These are phyloP conservation scores for Pteria penguin DNA, from an alignment of 2,888 invertebrate genomes.

Conservation along the genomic window DNA sequence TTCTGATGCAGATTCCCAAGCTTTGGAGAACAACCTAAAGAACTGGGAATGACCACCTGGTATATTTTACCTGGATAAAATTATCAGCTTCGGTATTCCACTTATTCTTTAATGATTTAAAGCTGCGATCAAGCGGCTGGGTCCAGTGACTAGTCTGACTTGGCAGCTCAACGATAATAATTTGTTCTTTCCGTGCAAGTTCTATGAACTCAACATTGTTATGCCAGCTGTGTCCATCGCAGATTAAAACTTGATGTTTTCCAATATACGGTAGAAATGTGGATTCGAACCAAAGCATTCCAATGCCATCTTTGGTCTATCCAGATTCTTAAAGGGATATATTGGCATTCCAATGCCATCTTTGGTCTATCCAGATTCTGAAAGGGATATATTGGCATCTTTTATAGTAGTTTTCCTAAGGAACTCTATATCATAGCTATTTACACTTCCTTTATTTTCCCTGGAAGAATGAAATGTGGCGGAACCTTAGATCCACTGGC, in stretches of 20 bases:
- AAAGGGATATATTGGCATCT: neutral
- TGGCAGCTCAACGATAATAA: neutral
- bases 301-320: neutral
- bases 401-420: neutral
- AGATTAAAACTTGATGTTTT: neutral
- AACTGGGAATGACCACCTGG: neutral
- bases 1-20: constrained; percentile 41
- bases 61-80: neutral
- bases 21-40: constrained; percentile 28
- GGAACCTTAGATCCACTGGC: constrained; percentile 32
- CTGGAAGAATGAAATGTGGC: constrained; percentile 46
- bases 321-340: neutral
- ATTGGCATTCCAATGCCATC: too few species aligned
- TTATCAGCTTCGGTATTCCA: neutral
- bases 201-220: constrained; percentile 4
- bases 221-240: neutral
- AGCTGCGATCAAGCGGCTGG: neutral
- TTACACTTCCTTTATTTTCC: constrained; percentile 30
- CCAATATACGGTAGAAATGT: neutral
- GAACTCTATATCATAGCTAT: neutral
- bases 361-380: too few species aligned
- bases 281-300: neutral
- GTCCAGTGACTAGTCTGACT: constrained; percentile 3
- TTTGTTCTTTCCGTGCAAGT: neutral
- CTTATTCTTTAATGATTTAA: neutral